Percentiles rank a stretch among this genome's conserved stretches.
phyloP scores from a whole-genome alignment of 2,113 vertebrate genomes.

The Pelvicachromis taeniatus region DNA sequence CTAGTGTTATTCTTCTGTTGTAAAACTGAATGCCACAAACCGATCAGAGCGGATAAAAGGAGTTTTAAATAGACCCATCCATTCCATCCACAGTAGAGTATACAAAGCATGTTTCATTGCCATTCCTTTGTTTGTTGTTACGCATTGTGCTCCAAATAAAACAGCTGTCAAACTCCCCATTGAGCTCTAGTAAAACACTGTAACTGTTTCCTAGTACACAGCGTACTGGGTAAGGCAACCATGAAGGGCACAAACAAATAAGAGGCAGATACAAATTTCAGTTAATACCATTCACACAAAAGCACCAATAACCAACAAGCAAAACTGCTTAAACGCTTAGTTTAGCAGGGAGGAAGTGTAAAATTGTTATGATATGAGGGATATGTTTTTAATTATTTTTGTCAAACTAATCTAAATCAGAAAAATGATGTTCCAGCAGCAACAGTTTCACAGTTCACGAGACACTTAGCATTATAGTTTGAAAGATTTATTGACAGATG shows the following conservation, averaged over 20 bases:
- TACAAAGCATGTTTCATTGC: neutral
- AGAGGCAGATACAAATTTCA: neutral
- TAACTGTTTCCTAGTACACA: neutral
- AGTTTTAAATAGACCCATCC: neutral
- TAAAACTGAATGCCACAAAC: neutral
- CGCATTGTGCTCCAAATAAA: conserved; percentile 13
- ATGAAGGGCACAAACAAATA: conserved; percentile 24
- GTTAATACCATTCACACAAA: neutral
- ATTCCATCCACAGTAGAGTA: neutral
- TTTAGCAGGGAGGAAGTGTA: neutral
- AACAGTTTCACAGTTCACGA: neutral
- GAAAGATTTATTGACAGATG: neutral
- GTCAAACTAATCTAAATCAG: neutral
- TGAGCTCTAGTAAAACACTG: conserved; percentile 1
- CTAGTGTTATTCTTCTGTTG: neutral
- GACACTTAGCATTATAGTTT: neutral
- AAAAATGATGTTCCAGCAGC: neutral
- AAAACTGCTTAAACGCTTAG: neutral
- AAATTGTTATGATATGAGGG: neutral
- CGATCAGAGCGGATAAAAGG: neutral
- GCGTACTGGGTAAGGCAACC: neutral
- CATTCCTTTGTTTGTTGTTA: conserved; percentile 20
- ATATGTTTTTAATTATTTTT: neutral
- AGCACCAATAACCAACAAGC: neutral
- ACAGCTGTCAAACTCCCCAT: conserved; percentile 23